phyloP scores from a whole-genome alignment of 2,113 vertebrate genomes.

The Potamarius usumacintae region DNA sequence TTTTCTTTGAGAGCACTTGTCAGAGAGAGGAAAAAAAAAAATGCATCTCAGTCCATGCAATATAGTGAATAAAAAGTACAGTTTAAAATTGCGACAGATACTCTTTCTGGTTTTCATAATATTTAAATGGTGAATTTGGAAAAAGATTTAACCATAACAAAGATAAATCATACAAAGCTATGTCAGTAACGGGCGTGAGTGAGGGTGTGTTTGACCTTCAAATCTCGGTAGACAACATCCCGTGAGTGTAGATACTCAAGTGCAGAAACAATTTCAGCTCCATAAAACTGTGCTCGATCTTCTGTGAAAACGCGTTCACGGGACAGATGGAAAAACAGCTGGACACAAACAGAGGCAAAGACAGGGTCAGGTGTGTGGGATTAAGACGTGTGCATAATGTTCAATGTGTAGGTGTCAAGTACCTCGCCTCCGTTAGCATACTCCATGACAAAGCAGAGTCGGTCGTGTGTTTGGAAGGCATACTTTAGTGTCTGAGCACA shows the following conservation, averaged over 20 bases:
- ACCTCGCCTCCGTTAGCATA: conserved; percentile 96
- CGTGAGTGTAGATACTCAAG: conserved; percentile 91
- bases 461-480: conserved; percentile 91
- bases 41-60: not conserved
- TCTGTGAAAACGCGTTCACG: conserved; percentile 91
- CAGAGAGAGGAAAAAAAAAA: not conserved
- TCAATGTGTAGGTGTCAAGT: conserved; percentile 9
- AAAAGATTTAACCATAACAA: not conserved
- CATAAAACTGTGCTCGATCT: conserved; percentile 90
- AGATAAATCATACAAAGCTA: not conserved
- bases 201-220: conserved; percentile 77
- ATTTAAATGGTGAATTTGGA: not conserved
- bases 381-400: not conserved
- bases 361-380: not conserved
- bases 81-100: not conserved
- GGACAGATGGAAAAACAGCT: conserved; percentile 95
- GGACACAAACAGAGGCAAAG: conserved; percentile 1
- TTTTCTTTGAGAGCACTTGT: not conserved
- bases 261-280: conserved; percentile 92
- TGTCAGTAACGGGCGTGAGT: not conserved
- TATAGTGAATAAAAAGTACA: not conserved
- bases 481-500: conserved; percentile 86
- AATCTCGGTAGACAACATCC: conserved; percentile 92
- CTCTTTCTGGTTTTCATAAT: not conserved
- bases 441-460: conserved; percentile 96